A percentile compares a stretch with the other conserved stretches of the same genome.
These are phyloP conservation scores for Stenchaetothrips biformis DNA, from an alignment of 2,888 invertebrate genomes.

Conservation along the genomic window DNA sequence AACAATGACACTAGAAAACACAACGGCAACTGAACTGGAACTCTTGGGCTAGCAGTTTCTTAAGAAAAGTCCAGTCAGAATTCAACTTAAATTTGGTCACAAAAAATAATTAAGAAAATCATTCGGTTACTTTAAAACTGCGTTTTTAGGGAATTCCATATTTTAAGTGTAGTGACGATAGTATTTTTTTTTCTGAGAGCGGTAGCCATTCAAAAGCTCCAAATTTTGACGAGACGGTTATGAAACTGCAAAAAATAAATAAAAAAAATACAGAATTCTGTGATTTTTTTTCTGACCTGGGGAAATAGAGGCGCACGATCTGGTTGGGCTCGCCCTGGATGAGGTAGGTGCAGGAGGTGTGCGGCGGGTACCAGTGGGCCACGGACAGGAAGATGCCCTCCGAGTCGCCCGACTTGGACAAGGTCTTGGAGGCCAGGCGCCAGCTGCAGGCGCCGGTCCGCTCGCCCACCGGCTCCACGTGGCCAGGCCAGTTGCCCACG, in stretches of 20 bases:
- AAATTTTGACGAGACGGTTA: background rate
- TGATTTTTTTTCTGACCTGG: slow-evolving; percentile 55
- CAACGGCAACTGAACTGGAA: background rate
- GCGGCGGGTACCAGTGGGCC: slow-evolving; percentile 91
- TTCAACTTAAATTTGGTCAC: no score
- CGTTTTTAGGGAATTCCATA: no score
- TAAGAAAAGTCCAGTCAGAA: background rate
- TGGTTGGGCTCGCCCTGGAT: slow-evolving; percentile 82
- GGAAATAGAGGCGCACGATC: slow-evolving; percentile 83
- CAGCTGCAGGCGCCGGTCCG: slow-evolving; percentile 84
- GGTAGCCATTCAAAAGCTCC: background rate
- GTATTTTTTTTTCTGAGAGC: no score
- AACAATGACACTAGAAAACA: background rate
- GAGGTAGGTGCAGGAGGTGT: slow-evolving; percentile 85
- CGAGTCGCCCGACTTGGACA: slow-evolving; percentile 70
- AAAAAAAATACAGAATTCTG: background rate
- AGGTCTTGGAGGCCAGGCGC: slow-evolving; percentile 75
- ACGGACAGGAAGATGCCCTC: slow-evolving; percentile 88
- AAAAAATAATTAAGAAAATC: no score
- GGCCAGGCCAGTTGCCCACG: slow-evolving; percentile 90
- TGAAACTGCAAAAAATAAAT: background rate
- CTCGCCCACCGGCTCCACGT: slow-evolving; percentile 80
- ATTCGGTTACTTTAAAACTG: no score
- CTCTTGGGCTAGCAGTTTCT: background rate
- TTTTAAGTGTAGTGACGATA: no score